Evolutionary conservation across 2,797 vertebrate species (phyloP), one percentile per base, ranked within the genome.

Genomic region (Mormyrops boulengeri): DNA sequence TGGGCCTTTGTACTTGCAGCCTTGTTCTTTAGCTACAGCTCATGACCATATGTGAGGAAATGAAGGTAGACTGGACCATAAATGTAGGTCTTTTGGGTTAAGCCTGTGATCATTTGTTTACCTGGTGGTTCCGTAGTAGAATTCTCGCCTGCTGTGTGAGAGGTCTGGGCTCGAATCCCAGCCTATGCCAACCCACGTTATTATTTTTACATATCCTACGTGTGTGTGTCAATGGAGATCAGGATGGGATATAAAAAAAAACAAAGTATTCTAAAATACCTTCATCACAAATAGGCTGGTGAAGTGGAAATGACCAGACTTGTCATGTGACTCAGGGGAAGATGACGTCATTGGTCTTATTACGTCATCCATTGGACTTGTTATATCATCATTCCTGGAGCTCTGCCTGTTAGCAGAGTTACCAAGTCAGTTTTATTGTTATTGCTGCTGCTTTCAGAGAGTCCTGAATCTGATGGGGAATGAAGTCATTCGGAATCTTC

Each of bases 381-480:
- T 85, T 8, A 73, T 11, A 34, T 69, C 19, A 44, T 84, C 80
- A 50, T 44, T 84, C 19, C 80, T 22, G 7, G 47, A 50, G n/a
- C 8, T 50, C 44, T 85, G 47, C 82, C 41, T 85, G 3, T 50
- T 85, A 52, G 26, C 22, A 49, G 11, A 30, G 11, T 52, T 85
- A 50, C 49, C 87, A 4, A 73, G 85, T 87, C 14, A 69, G 77
- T 89, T 19, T 88, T 88, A 26, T 0, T 89, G 85, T 91, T 22
- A 11, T 8, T 90, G 91, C 1, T 90, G 90, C 38, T 93, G 50
- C 53, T 90, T 91, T 1, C 89, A 98, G 96, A 95, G 93, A 9
- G 97, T 99, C 6, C 94, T 99, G 89, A 96, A 96, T 91, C 93
- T 99, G 85, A 97, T 95, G 94, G 98, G 98, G 88, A 99, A 99